Evolutionary conservation across 1,140 invertebrate species (phyloP).

Genomic region (Hestina assimilis): DNA sequence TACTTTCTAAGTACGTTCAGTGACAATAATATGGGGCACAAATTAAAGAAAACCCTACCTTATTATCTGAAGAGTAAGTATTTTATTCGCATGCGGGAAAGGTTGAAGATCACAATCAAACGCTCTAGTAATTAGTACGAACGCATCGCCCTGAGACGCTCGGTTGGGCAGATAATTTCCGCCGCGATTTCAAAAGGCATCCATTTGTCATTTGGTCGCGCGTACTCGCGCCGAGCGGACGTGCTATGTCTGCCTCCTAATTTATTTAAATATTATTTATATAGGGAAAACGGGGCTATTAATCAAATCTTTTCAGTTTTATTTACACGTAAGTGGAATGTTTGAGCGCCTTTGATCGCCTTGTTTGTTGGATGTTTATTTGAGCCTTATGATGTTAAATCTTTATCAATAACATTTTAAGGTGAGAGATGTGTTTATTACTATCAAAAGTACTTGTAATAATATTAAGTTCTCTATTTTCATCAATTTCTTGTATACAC

Average conservation of each 20-base stretch:
- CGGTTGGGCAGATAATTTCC: conserved; percentile 76
- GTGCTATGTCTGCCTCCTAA: conserved; percentile 62
- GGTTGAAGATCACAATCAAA: conserved; percentile 67
- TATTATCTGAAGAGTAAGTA: conserved; percentile 34
- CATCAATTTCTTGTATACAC: too few species aligned
- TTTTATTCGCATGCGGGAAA: conserved; percentile 28
- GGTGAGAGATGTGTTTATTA: neutral
- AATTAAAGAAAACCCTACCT: conserved; percentile 31
- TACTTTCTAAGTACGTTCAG: conserved; percentile 73
- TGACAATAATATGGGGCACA: conserved; percentile 61
- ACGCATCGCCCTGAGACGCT: conserved; percentile 66
- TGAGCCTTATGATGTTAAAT: conserved; percentile 20
- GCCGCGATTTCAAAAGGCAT: conserved; percentile 71
- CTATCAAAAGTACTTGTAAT: too few species aligned
- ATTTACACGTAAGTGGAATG: conserved; percentile 64
- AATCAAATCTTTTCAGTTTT: conserved; percentile 73
- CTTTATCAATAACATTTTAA: neutral
- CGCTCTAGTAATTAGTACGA: conserved; percentile 73
- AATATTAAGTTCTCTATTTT: too few species aligned
- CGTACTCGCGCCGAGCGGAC: conserved; percentile 65
- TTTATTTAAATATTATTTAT: conserved; percentile 77
- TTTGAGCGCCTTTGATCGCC: conserved; percentile 62
- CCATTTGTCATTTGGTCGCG: conserved; percentile 74
- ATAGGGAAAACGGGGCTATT: conserved; percentile 74
- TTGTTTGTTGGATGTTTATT: conserved; percentile 44